phyloP scores from a whole-genome alignment of 2,113 vertebrate species.

The Ovibos moschatus region DNA sequence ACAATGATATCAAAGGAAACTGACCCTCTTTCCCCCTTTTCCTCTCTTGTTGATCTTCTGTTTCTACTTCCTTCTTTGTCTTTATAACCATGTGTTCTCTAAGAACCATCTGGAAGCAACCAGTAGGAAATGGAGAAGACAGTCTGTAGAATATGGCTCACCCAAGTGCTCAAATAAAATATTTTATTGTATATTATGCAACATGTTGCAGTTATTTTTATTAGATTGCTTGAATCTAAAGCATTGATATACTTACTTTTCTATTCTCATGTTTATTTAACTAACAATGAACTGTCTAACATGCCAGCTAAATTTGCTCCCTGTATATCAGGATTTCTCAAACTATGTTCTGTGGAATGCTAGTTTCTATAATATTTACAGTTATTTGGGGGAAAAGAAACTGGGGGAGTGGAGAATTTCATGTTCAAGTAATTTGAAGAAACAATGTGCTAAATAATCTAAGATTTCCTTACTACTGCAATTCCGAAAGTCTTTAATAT shows the following conservation, averaged over 20 bases:
- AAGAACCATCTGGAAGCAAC: neutral
- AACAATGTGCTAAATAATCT: neutral
- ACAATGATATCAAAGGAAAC: slow-evolving; percentile 56
- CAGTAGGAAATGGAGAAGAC: neutral
- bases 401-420: neutral
- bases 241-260: neutral
- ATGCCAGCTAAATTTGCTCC: neutral
- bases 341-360: neutral
- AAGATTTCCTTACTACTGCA: neutral
- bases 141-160: neutral
- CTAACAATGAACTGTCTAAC: neutral
- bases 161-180: neutral
- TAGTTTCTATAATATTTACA: neutral
- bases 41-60: neutral
- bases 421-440: neutral
- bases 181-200: neutral
- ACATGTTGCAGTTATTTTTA: neutral
- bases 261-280: neutral
- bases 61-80: slow-evolving; percentile 10
- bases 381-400: neutral
- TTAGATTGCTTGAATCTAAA: neutral
- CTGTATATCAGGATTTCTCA: neutral
- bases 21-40: neutral
- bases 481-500: neutral
- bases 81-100: neutral